Conservation (phyloP, 2,888 invertebrate genomes). For the Anorthoa munda region DNA sequence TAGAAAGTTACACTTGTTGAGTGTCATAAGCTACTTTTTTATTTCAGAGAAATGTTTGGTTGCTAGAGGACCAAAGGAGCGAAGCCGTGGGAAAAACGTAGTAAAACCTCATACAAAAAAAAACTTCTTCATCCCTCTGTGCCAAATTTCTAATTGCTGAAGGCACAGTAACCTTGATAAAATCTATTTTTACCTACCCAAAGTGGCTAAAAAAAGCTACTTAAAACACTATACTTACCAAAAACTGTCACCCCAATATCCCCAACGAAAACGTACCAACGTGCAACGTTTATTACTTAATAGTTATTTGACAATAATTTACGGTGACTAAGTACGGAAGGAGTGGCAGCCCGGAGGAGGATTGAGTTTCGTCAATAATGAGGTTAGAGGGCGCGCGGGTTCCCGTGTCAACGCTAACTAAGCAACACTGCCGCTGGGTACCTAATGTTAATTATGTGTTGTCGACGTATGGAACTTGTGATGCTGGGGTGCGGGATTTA, state of each 20-base stretch:
- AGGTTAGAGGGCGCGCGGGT: conserved; percentile 76
- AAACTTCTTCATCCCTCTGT: too few relatives aligned
- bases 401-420: conserved; percentile 66
- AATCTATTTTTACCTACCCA: neutral
- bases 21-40: too few relatives aligned
- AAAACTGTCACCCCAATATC: conserved; percentile 18
- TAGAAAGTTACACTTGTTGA: too few relatives aligned
- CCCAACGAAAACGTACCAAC: conserved; percentile 17
- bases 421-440: conserved; percentile 36
- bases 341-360: conserved; percentile 65
- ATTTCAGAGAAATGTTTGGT: too few relatives aligned
- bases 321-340: conserved; percentile 67
- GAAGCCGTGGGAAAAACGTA: too few relatives aligned
- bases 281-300: conserved; percentile 65
- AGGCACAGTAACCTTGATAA: neutral
- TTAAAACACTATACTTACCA: neutral
- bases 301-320: conserved; percentile 72
- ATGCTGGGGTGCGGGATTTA: conserved; percentile 2
- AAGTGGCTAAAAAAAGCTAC: too few relatives aligned
- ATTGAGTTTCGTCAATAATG: conserved; percentile 81
- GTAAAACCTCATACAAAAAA: too few relatives aligned
- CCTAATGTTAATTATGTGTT: conserved; percentile 55
- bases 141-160: too few relatives aligned
- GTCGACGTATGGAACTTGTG: conserved; percentile 22
- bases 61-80: too few relatives aligned